Percentiles rank a stretch among this genome's conserved stretches.
Conservation (phyloP, 2,888 invertebrate species). For the Limnephilus rhombicus region DNA sequence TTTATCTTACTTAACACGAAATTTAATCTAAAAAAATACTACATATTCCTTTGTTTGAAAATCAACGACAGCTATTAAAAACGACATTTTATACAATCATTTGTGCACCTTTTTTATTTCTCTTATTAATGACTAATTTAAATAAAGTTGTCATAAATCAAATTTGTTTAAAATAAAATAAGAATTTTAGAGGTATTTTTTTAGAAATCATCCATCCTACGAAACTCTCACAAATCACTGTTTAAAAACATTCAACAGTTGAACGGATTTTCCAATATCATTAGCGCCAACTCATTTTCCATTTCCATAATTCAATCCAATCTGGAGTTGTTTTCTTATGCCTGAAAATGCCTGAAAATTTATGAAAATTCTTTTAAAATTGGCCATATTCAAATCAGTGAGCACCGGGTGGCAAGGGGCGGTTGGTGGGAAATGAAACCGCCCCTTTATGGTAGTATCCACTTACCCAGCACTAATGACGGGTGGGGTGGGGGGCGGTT, state of each 20-base stretch:
- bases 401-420: not conserved
- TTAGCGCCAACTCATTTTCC: not conserved
- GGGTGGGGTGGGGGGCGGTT: not conserved
- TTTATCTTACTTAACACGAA: not conserved
- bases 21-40: not conserved
- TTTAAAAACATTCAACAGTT: not conserved
- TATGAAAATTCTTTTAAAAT: not conserved
- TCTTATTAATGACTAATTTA: not conserved
- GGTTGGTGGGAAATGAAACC: not conserved
- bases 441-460: slow-evolving; percentile 16
- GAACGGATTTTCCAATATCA: not conserved
- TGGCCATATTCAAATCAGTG: not conserved
- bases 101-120: not conserved
- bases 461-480: slow-evolving; percentile 18
- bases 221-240: not conserved
- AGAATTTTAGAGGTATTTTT: not conserved
- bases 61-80: not conserved
- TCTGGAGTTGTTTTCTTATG: not conserved
- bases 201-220: not conserved
- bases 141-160: not conserved
- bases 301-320: not conserved
- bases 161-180: not conserved
- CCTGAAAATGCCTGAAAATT: not conserved
- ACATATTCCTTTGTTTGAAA: not conserved
- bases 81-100: too few relatives aligned